Evolutionary conservation across 2,888 invertebrate species (phyloP).

Genomic region (Catonia carolina): DNA sequence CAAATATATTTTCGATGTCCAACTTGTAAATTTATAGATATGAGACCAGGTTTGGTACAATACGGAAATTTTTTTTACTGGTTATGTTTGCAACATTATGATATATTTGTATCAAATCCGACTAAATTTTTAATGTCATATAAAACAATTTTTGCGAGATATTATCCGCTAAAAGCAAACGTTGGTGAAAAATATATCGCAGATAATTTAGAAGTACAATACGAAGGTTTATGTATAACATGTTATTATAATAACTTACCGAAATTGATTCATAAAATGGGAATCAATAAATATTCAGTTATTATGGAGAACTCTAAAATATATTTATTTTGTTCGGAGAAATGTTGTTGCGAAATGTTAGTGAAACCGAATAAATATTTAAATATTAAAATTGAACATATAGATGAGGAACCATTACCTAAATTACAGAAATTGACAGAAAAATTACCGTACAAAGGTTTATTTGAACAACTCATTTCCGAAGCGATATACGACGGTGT

Average conservation of each 20-base stretch:
- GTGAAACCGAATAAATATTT: neutral
- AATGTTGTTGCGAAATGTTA: neutral
- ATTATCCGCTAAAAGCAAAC: too few relatives aligned
- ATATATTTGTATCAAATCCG: neutral
- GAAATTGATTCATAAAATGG: neutral
- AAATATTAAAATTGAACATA: too few relatives aligned
- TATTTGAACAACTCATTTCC: too few relatives aligned
- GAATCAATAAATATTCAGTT: neutral
- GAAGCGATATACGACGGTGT: too few relatives aligned
- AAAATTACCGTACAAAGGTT: too few relatives aligned
- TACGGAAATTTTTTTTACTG: constrained; percentile 6
- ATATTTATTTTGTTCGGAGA: constrained; percentile 1
- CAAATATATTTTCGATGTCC: neutral
- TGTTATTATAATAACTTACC: constrained; percentile 2
- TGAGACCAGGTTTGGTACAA: neutral
- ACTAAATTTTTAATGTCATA: neutral
- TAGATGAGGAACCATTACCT: too few relatives aligned
- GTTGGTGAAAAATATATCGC: neutral
- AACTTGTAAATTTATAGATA: neutral
- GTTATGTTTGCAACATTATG: neutral
- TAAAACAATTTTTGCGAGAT: too few relatives aligned
- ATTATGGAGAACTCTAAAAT: neutral
- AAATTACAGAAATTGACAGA: too few relatives aligned
- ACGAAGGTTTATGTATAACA: neutral
- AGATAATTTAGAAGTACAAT: constrained; percentile 1